Percentiles rank a stretch among this genome's conserved stretches.
phyloP scores from a whole-genome alignment of 2,888 invertebrate genomes.

The Apotomis betuletana region DNA sequence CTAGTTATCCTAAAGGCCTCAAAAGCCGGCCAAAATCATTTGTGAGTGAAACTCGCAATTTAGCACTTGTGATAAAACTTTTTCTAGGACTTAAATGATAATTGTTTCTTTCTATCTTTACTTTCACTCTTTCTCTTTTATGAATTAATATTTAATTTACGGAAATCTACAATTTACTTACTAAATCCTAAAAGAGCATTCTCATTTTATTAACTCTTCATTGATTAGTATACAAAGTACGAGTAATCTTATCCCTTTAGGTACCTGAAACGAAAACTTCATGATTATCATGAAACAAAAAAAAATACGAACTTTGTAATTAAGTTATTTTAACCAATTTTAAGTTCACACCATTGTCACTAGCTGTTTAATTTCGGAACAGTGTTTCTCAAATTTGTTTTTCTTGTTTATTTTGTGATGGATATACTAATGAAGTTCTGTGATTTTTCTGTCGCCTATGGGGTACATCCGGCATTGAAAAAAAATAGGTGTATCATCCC shows the following conservation, averaged over 20 bases:
- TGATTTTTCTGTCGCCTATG: slow-evolving; percentile 61
- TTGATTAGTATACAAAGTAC: slow-evolving; percentile 45
- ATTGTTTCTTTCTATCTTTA: slow-evolving; percentile 37
- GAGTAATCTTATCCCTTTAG: slow-evolving; percentile 68
- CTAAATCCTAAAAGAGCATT: slow-evolving; percentile 32
- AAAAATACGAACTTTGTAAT: slow-evolving; percentile 35
- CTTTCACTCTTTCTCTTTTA: slow-evolving; percentile 23
- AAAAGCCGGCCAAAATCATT: slow-evolving; percentile 42
- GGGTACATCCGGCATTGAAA: slow-evolving; percentile 43
- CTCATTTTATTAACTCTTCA: slow-evolving; percentile 45
- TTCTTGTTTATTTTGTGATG: slow-evolving; percentile 61
- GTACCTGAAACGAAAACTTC: slow-evolving; percentile 72
- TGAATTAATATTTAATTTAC: slow-evolving; percentile 26
- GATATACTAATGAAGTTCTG: slow-evolving; percentile 61
- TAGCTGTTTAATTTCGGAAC: slow-evolving; percentile 64
- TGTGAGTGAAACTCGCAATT: slow-evolving; percentile 64
- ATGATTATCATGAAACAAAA: slow-evolving; percentile 46
- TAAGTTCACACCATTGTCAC: slow-evolving; percentile 45
- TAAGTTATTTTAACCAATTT: slow-evolving; percentile 42
- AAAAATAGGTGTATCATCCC: too few species aligned
- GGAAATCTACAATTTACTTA: slow-evolving; percentile 26
- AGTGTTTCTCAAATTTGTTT: slow-evolving; percentile 80
- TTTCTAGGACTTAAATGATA: slow-evolving; percentile 35
- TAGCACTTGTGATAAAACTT: slow-evolving; percentile 66
- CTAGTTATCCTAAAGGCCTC: slow-evolving; percentile 46